Evolutionary conservation across 1,140 invertebrate genomes (phyloP).

Genomic region (Drosophila bocqueti): DNA sequence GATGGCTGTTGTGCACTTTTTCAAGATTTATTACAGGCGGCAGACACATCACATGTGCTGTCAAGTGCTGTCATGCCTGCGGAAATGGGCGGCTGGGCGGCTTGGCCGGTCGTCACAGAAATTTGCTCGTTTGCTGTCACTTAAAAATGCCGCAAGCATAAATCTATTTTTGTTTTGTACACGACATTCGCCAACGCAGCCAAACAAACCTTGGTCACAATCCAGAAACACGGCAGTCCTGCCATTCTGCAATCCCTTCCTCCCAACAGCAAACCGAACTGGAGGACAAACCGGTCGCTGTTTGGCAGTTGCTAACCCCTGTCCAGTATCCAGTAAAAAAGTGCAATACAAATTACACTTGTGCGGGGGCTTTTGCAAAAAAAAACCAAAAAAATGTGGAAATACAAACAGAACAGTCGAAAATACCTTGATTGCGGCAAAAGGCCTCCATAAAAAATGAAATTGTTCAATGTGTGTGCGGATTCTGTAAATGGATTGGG

Average conservation of each 20-base stretch:
- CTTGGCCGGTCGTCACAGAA: constrained; percentile 51
- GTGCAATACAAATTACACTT: constrained; percentile 54
- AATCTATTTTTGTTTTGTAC: constrained; percentile 77
- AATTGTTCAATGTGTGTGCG: constrained; percentile 30
- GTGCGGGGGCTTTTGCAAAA: constrained; percentile 12
- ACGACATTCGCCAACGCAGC: constrained; percentile 47
- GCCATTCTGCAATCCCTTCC: constrained; percentile 3
- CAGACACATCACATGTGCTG: constrained; percentile 74
- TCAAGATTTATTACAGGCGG: constrained; percentile 80
- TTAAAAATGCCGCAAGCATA: constrained; percentile 83
- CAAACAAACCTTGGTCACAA: constrained; percentile 45
- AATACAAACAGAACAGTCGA: constrained; percentile 41
- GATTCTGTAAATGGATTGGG: constrained; percentile 11
- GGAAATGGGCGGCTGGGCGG: constrained; percentile 7
- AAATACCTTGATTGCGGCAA: constrained; percentile 57
- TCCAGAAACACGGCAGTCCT: constrained; percentile 7
- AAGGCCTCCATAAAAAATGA: constrained; percentile 23
- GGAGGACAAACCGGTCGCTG: constrained; percentile 17
- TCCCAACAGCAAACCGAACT: constrained; percentile 22
- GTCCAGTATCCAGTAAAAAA: constrained; percentile 37
- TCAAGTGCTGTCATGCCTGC: constrained; percentile 58
- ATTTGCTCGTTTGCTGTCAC: constrained; percentile 80
- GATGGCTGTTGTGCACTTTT: constrained; percentile 59
- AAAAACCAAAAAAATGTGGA: not conserved
- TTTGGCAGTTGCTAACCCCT: constrained; percentile 37